Base-by-base conservation (phyloP, 2,888 invertebrate genomes). In the Anticlea derivata region DNA sequence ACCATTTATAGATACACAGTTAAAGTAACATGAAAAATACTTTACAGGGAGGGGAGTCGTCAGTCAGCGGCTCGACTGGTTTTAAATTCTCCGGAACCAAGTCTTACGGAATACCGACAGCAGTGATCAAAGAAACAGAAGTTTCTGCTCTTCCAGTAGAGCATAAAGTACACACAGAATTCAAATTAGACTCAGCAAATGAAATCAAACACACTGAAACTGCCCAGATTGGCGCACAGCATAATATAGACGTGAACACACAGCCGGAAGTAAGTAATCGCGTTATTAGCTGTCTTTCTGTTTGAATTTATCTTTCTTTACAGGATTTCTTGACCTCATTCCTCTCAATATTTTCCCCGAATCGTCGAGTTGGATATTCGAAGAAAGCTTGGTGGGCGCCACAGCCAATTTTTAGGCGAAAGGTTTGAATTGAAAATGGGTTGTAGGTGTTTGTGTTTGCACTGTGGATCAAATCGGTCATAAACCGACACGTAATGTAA, bases 241-340 rank as follows among this genome's bases (percentile, higher is more conserved):
- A 73, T 27, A 59, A 73, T 27, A 59, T 73, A 40, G 65, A 73
- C 62, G 66, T 47, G 35, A 76, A 58, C 22, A 39, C 48, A 23
- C 41, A 41, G 10, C n/a, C 41, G 1, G 86, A 89, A 80, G 87
- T 89, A 80, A 87, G 87, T 87, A 78, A 65, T 39, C 58, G 64
- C 66, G 49, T 44, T 57, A 37, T 50, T 29, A 1, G 6, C 11
- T 7, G 30, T n/a, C 7, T 24, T 26, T 35, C 10, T 11, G 23
- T 33, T 7, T 12, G 12, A 13, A 51, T 50, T 17, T 57, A 49
- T 49, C 48, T 68, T 58, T 55, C 62, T 58, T 73, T 79, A 53
- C 68, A 75, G 63, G 56, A 63, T 54, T 41, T 78, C 44, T 64
- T 78, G 57, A 73, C 68, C 58, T 67, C 70, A 60, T 49, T 79